Percentiles rank a stretch among this genome's conserved stretches.
These are phyloP conservation scores for Diachasmimorpha longicaudata DNA, from an alignment of 1,140 invertebrate genomes.

Conservation along the genomic window DNA sequence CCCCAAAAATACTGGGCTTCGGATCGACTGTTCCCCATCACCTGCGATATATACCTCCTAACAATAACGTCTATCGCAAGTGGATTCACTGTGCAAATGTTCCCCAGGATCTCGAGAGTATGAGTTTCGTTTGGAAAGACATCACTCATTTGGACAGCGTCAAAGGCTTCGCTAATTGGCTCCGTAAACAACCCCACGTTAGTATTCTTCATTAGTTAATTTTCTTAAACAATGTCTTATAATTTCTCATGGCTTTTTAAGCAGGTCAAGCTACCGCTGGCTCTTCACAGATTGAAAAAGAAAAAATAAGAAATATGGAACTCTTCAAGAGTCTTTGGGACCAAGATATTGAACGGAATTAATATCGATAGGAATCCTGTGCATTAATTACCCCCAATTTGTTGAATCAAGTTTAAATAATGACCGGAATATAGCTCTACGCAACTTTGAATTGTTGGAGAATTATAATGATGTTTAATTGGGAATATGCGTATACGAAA, in stretches of 20 bases:
- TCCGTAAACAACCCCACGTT: conserved; percentile 39
- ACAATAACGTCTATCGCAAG: conserved; percentile 56
- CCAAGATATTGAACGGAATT: background rate
- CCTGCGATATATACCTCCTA: conserved; percentile 61
- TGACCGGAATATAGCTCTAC: background rate
- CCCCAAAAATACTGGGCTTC: conserved; percentile 59
- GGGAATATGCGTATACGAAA: background rate
- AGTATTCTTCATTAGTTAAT: conserved; percentile 2
- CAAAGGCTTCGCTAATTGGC: conserved; percentile 47
- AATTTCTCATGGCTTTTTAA: background rate
- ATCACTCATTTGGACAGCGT: conserved; percentile 62
- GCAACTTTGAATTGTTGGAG: background rate
- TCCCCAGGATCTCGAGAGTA: conserved; percentile 63
- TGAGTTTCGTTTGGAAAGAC: conserved; percentile 66
- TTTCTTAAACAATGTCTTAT: conserved; percentile 29
- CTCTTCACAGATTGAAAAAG: background rate
- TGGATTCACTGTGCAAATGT: conserved; percentile 63
- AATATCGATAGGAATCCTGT: background rate
- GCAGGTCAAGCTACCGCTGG: background rate
- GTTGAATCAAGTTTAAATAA: background rate
- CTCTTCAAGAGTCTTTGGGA: no score
- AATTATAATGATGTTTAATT: background rate
- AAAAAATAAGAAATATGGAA: background rate
- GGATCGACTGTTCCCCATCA: conserved; percentile 60
- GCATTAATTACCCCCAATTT: background rate